phyloP scores from a whole-genome alignment of 1,140 invertebrate species.

The Lucilia cuprina region DNA sequence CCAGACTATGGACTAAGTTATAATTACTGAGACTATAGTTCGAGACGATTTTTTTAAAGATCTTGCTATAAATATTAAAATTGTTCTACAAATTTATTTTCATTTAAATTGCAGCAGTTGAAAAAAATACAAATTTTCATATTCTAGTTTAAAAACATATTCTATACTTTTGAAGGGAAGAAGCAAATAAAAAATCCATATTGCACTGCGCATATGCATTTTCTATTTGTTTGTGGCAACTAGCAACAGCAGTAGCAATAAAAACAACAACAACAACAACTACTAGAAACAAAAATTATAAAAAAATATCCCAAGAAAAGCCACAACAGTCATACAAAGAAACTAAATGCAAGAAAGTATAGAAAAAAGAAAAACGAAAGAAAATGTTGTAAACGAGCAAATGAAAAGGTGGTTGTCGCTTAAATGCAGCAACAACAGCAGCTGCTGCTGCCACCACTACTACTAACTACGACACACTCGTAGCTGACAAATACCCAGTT shows the following conservation, averaged over 20 bases:
- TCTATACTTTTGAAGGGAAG: too few relatives aligned
- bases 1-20: too few relatives aligned
- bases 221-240: not conserved
- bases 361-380: not conserved
- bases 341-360: not conserved
- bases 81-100: too few relatives aligned
- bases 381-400: not conserved
- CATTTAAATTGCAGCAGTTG: too few relatives aligned
- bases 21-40: too few relatives aligned
- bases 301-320: not conserved
- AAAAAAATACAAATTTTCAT: too few relatives aligned
- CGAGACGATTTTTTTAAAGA: too few relatives aligned
- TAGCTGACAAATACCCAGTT: not conserved
- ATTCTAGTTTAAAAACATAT: too few relatives aligned
- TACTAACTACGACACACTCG: not conserved
- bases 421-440: not conserved
- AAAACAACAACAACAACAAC: not conserved
- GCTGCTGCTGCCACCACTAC: too few relatives aligned
- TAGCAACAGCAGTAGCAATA: not conserved
- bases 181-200: not conserved
- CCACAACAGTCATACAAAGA: not conserved
- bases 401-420: not conserved
- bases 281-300: not conserved
- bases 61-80: too few relatives aligned
- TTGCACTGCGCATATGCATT: slow-evolving; percentile 5